A percentile compares a stretch with the other conserved stretches of the same genome.
phyloP scores from a whole-genome alignment of 2,888 invertebrate genomes.

The Ptychoptera albimana region DNA sequence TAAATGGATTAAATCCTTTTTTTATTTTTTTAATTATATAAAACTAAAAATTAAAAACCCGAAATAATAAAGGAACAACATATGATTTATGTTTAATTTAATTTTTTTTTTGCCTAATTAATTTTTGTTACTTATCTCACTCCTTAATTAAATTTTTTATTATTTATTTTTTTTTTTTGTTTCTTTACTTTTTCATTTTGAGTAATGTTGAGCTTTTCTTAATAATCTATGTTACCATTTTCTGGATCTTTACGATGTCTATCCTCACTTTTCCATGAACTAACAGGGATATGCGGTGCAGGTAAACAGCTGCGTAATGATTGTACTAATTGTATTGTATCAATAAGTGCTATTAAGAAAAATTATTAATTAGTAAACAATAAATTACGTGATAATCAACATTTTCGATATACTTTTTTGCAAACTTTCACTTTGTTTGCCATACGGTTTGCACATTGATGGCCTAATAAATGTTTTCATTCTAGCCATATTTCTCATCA shows the following conservation, averaged over 20 bases:
- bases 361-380: constrained; percentile 8
- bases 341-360: constrained; percentile 49
- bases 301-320: constrained; percentile 70
- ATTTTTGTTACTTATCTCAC: too few species aligned
- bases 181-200: too few species aligned
- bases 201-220: not conserved
- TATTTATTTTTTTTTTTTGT: too few species aligned
- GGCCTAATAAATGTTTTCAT: constrained; percentile 80
- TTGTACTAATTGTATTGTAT: constrained; percentile 74
- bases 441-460: constrained; percentile 81
- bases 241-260: constrained; percentile 38
- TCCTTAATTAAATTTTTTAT: too few species aligned
- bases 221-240: constrained; percentile 1
- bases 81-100: too few species aligned
- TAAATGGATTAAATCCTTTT: too few species aligned
- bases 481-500: constrained; percentile 75
- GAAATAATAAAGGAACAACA: too few species aligned
- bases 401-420: constrained; percentile 68
- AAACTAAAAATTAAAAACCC: too few species aligned
- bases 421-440: constrained; percentile 75
- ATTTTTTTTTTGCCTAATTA: too few species aligned
- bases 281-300: constrained; percentile 75
- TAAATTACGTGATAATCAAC: not conserved
- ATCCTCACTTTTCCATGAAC: constrained; percentile 80
- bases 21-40: too few species aligned